A percentile compares a stretch with the other conserved stretches of the same genome.
Conservation (phyloP, 2,888 invertebrate species). For the Plemyria rubiginata region DNA sequence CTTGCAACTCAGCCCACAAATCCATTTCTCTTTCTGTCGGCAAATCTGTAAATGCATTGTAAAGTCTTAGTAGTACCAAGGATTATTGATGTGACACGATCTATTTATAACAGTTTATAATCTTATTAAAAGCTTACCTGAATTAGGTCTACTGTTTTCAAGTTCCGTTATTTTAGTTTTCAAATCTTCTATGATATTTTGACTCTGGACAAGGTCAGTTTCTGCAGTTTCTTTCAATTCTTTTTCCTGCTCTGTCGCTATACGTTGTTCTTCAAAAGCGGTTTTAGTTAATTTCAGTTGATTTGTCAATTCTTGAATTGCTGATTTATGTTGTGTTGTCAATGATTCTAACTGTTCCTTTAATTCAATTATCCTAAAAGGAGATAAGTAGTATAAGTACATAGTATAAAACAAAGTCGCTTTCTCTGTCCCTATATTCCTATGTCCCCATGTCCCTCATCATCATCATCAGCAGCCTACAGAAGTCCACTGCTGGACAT, state of each 20-base stretch:
- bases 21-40: constrained; percentile 78
- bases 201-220: constrained; percentile 54
- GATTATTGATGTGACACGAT: background rate
- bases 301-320: constrained; percentile 59
- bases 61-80: background rate
- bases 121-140: constrained; percentile 51
- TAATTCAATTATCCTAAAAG: constrained; percentile 59
- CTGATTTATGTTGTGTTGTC: constrained; percentile 58
- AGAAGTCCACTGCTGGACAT: too few species aligned
- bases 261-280: constrained; percentile 58
- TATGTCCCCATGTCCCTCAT: too few species aligned
- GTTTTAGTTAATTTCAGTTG: constrained; percentile 62
- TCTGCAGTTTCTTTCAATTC: constrained; percentile 57
- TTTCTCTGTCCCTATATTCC: too few species aligned
- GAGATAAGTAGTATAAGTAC: too few species aligned
- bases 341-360: constrained; percentile 67
- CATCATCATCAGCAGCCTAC: too few species aligned
- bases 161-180: constrained; percentile 64
- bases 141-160: constrained; percentile 66
- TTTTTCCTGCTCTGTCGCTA: constrained; percentile 52
- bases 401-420: too few species aligned
- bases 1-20: constrained; percentile 74
- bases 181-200: constrained; percentile 59
- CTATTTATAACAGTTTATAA: too few species aligned
- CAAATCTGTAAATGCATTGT: constrained; percentile 56